Evolutionary conservation across 2,113 vertebrate species (phyloP).

Genomic region (Phylloscopus trochiloides): DNA sequence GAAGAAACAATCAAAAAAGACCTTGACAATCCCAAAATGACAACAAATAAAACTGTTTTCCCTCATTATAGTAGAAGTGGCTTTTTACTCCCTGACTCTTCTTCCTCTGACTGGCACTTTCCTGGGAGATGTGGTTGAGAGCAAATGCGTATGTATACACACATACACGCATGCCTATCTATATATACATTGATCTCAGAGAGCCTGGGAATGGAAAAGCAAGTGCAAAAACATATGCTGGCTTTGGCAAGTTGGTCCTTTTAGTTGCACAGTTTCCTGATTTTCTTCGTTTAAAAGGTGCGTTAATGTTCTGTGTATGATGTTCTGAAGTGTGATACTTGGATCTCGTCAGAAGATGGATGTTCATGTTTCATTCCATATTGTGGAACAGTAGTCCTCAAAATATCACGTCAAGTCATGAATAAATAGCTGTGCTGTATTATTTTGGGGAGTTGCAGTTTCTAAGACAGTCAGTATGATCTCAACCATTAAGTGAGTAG

Average conservation of each 20-base stretch:
- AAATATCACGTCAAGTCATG: not conserved
- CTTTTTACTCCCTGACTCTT: not conserved
- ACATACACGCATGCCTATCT: not conserved
- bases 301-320: not conserved
- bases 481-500: not conserved
- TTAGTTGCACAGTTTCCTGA: not conserved
- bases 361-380: not conserved
- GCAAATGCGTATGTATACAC: not conserved
- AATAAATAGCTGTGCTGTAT: not conserved
- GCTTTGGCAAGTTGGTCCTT: conserved; percentile 27
- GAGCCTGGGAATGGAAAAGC: conserved; percentile 3
- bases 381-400: not conserved
- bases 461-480: not conserved
- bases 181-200: not conserved
- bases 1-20: not conserved
- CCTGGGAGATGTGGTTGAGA: not conserved
- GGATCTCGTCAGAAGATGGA: not conserved
- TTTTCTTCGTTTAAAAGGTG: conserved; percentile 22
- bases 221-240: conserved; percentile 18
- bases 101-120: not conserved
- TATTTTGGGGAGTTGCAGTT: not conserved
- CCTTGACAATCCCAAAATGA: not conserved
- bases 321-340: not conserved
- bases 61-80: not conserved
- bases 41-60: not conserved